Evolutionary conservation across 2,113 vertebrate species (phyloP).

Genomic region (Cheilinus undulatus): DNA sequence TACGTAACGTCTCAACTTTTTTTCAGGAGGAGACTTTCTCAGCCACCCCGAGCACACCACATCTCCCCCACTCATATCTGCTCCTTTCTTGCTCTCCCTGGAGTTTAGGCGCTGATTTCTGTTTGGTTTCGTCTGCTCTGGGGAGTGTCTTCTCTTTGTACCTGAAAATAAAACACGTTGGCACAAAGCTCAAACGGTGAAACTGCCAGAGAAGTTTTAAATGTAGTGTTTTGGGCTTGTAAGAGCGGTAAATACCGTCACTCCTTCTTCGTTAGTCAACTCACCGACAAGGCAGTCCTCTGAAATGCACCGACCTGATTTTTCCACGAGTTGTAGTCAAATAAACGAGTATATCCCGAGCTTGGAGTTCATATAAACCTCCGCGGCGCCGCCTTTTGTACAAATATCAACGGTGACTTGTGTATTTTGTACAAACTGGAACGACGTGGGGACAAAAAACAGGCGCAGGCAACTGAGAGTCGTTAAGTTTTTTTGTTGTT

Average conservation of each 20-base stretch:
- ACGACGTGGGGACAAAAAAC: slow-evolving; percentile 31
- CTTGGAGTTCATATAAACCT: slow-evolving; percentile 44
- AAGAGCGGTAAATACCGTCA: slow-evolving; percentile 65
- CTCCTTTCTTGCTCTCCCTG: slow-evolving; percentile 49
- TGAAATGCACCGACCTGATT: slow-evolving; percentile 69
- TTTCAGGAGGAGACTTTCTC: slow-evolving; percentile 97
- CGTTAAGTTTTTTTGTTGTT: slow-evolving; percentile 77
- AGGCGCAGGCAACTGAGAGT: slow-evolving; percentile 62
- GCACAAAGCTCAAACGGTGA: slow-evolving; percentile 10
- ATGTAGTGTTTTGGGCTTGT: slow-evolving; percentile 6
- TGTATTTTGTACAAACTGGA: slow-evolving; percentile 54
- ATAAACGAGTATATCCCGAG: slow-evolving; percentile 44
- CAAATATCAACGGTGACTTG: slow-evolving; percentile 54
- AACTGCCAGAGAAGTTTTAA: slow-evolving; percentile 14
- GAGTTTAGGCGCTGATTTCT: slow-evolving; percentile 49
- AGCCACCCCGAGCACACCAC: slow-evolving; percentile 96
- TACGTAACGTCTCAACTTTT: slow-evolving; percentile 99
- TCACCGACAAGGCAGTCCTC: slow-evolving; percentile 60
- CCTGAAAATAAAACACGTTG: slow-evolving; percentile 51
- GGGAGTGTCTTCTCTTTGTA: slow-evolving; percentile 60
- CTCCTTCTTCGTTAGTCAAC: slow-evolving; percentile 61
- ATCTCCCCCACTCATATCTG: slow-evolving; percentile 93
- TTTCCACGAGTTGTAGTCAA: slow-evolving; percentile 58
- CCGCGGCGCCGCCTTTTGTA: slow-evolving; percentile 51
- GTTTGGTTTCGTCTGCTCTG: slow-evolving; percentile 51